Evolutionary conservation across 2,888 invertebrate genomes (phyloP).

Genomic region (Drosophila tripunctata): DNA sequence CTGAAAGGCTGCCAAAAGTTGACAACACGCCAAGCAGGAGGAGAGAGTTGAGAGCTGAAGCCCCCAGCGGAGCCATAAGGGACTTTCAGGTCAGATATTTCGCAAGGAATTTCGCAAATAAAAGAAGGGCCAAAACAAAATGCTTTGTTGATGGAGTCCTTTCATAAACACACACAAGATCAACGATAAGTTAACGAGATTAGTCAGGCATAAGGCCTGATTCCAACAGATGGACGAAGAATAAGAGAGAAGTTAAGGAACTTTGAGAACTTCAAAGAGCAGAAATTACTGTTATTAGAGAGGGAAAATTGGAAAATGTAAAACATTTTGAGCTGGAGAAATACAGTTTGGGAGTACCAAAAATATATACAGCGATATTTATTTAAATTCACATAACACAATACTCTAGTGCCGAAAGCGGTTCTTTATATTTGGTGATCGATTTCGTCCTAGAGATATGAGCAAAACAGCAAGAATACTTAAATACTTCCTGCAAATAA

Average conservation of each 20-base stretch:
- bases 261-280: conserved; percentile 11
- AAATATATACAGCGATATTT: not conserved
- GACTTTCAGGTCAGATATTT: conserved; percentile 9
- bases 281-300: not conserved
- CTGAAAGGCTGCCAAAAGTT: conserved; percentile 19
- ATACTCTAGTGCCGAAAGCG: too few species aligned
- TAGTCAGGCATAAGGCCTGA: not conserved
- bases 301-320: not conserved
- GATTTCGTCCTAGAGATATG: too few species aligned
- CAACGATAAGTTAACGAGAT: conserved; percentile 12
- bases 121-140: conserved; percentile 2
- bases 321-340: not conserved
- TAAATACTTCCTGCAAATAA: too few species aligned
- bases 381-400: too few species aligned
- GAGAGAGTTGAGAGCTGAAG: too few species aligned
- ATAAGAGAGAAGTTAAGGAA: not conserved
- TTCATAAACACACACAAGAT: conserved; percentile 13
- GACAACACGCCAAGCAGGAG: conserved; percentile 16
- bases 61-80: conserved; percentile 1
- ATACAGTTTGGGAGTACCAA: too few species aligned
- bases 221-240: too few species aligned
- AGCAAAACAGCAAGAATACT: too few species aligned
- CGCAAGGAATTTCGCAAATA: not conserved
- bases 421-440: too few species aligned
- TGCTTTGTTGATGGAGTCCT: not conserved